phyloP scores from a whole-genome alignment of 2,888 invertebrate species.

The Drosophila nigricruria region DNA sequence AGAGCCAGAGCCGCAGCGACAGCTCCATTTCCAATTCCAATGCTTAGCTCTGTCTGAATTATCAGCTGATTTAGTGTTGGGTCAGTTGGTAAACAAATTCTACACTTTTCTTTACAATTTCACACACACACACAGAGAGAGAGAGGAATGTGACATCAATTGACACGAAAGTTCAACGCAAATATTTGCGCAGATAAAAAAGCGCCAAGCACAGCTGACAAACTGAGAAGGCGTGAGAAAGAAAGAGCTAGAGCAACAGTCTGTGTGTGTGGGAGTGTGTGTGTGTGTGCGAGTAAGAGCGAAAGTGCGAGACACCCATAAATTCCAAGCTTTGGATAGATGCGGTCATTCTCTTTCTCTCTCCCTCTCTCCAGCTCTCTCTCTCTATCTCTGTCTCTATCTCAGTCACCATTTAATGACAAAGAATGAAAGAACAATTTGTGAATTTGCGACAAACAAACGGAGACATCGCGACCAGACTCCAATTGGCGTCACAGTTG shows the following conservation, averaged over 20 bases:
- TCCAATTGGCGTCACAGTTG: conserved; percentile 71
- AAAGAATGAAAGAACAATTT: conserved; percentile 81
- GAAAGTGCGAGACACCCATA: conserved; percentile 67
- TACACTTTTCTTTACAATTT: conserved; percentile 77
- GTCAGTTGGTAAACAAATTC: conserved; percentile 75
- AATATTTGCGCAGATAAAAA: conserved; percentile 79
- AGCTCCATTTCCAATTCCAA: conserved; percentile 5
- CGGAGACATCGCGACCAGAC: conserved; percentile 80
- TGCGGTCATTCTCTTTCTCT: conserved; percentile 68
- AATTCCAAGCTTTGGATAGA: conserved; percentile 65
- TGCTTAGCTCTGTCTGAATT: conserved; percentile 46
- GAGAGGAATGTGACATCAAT: conserved; percentile 75
- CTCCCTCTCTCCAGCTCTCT: conserved; percentile 26
- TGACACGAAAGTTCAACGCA: conserved; percentile 79
- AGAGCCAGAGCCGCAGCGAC: background rate
- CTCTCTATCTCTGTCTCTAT: conserved; percentile 28
- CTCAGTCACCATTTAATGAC: conserved; percentile 69
- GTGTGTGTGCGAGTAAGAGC: conserved; percentile 6
- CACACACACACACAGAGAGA: conserved; percentile 43
- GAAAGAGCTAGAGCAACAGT: background rate
- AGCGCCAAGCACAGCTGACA: conserved; percentile 19
- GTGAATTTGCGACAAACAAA: conserved; percentile 81
- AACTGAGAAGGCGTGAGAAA: conserved; percentile 31
- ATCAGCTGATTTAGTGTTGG: conserved; percentile 79
- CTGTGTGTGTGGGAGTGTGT: background rate